Conservation (phyloP, 2,888 invertebrate genomes). For the Chrysolina oricalcia region DNA sequence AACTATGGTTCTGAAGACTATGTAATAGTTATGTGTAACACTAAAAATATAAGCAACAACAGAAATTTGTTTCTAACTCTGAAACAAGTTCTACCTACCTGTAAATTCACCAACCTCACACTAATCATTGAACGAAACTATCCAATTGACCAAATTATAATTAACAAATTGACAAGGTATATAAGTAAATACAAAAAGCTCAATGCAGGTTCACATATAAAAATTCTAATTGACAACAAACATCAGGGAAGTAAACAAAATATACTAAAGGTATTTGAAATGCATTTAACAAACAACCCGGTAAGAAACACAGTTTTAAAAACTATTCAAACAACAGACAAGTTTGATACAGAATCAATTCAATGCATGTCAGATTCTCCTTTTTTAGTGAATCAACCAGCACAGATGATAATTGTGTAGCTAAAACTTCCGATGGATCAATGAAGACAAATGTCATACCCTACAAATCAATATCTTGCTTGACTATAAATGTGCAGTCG, state of each 20-base stretch:
- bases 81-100: background rate
- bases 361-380: background rate
- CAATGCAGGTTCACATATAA: background rate
- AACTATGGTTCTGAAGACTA: background rate
- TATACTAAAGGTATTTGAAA: background rate
- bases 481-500: background rate
- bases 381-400: constrained; percentile 1
- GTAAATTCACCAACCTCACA: background rate
- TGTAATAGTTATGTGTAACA: background rate
- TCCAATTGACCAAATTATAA: background rate
- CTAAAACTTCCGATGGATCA: background rate
- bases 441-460: background rate
- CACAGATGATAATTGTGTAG: background rate
- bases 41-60: background rate
- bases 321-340: background rate
- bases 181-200: background rate
- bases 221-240: background rate
- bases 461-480: background rate
- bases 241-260: background rate
- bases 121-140: background rate
- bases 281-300: background rate
- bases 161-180: background rate
- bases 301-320: background rate
- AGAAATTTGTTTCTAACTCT: background rate
- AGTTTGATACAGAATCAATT: background rate